These are phyloP conservation scores for Diploptera punctata DNA, from an alignment of 2,888 invertebrate genomes.

Conservation along the genomic window DNA sequence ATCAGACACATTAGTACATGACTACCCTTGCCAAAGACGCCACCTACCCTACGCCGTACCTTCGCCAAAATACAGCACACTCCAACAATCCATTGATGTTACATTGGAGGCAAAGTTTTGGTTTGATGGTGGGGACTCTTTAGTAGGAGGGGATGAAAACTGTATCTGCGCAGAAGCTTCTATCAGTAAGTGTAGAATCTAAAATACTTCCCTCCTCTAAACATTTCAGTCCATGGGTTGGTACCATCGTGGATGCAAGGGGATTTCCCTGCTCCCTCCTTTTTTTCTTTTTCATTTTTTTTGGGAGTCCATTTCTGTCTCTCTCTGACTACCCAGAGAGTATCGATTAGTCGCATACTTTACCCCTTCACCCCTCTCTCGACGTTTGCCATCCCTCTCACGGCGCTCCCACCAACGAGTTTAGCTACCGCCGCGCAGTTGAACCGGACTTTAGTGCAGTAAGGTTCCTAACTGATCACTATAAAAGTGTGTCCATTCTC, in stretches of 20 bases:
- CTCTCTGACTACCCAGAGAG: conserved; percentile 15
- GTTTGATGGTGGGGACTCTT: not conserved
- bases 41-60: conserved; percentile 14
- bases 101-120: conserved; percentile 25
- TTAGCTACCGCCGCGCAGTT: conserved; percentile 11
- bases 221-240: conserved; percentile 25
- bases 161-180: conserved; percentile 1
- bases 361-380: not conserved
- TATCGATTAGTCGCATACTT: conserved; percentile 23
- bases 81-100: conserved; percentile 18
- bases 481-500: conserved; percentile 19
- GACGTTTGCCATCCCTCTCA: not conserved
- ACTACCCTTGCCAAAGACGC: conserved; percentile 2
- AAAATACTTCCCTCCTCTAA: conserved; percentile 15
- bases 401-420: conserved; percentile 1
- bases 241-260: conserved; percentile 21
- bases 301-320: no score
- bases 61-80: conserved; percentile 14
- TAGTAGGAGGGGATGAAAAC: not conserved
- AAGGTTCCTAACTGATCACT: conserved; percentile 6
- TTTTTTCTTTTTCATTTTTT: not conserved
- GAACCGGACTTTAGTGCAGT: conserved; percentile 11
- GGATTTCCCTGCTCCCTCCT: not conserved
- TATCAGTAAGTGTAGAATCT: no score
- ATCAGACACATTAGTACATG: conserved; percentile 16